These are phyloP conservation scores for Crotalus horridus DNA, from an alignment of 2,113 vertebrate species.

Conservation along the genomic window DNA sequence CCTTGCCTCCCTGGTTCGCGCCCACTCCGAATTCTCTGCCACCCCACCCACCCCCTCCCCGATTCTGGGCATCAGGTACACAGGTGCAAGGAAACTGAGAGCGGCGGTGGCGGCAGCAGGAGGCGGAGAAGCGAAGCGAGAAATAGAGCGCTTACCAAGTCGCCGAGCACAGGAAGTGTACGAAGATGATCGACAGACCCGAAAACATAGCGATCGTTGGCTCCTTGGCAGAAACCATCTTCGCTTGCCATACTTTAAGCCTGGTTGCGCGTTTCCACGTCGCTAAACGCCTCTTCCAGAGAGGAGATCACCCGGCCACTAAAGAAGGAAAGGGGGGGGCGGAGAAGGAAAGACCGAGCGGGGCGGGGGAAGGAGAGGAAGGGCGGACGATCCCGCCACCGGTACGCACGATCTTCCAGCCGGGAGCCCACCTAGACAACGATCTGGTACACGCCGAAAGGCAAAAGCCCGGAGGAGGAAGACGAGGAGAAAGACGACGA, in stretches of 20 bases:
- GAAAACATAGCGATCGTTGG: conserved; percentile 80
- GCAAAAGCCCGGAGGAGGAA: conserved; percentile 17
- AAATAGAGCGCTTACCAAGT: conserved; percentile 81
- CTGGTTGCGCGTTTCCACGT: conserved; percentile 77
- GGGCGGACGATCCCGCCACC: conserved; percentile 5
- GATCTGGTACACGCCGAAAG: background rate
- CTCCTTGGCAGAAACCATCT: conserved; percentile 91
- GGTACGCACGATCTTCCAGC: conserved; percentile 46
- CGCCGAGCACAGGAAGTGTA: conserved; percentile 84
- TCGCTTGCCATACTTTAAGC: conserved; percentile 92
- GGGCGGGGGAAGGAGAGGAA: background rate
- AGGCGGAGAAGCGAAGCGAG: background rate
- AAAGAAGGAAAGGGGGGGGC: background rate
- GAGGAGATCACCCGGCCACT: conserved; percentile 58
- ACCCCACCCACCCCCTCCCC: background rate
- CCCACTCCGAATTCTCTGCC: background rate
- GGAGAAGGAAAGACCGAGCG: background rate
- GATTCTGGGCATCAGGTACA: background rate
- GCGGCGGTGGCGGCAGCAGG: background rate
- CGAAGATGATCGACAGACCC: conserved; percentile 77
- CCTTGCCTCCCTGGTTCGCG: background rate
- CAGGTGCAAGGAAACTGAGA: background rate
- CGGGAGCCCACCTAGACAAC: conserved; percentile 38
- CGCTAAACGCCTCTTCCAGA: conserved; percentile 71
- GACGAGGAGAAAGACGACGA: conserved; percentile 11